A percentile compares a stretch with the other conserved stretches of the same genome.
Conservation (phyloP, 2,888 invertebrate species). For the Calephelis perditalis region DNA sequence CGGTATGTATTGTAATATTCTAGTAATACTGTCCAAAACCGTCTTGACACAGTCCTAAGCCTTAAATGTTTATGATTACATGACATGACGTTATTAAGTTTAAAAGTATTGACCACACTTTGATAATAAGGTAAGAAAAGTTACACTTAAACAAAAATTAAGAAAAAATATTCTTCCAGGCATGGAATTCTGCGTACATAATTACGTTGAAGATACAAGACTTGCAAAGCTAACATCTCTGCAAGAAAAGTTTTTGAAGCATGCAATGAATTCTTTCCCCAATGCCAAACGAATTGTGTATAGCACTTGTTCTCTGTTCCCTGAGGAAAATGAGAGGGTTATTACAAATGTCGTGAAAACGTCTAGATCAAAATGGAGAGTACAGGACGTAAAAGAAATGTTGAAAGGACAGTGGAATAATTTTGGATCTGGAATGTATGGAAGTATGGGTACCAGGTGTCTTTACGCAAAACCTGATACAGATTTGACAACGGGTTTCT, state of each 20-base stretch:
- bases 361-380: slow-evolving; percentile 76
- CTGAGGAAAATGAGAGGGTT: slow-evolving; percentile 96
- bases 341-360: slow-evolving; percentile 83
- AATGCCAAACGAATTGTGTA: slow-evolving; percentile 92
- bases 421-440: slow-evolving; percentile 81
- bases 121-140: too few relatives aligned
- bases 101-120: too few relatives aligned
- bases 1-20: too few relatives aligned
- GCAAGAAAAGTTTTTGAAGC: slow-evolving; percentile 89
- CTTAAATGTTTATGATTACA: too few relatives aligned
- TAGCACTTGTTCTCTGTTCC: slow-evolving; percentile 95
- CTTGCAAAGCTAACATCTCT: slow-evolving; percentile 84
- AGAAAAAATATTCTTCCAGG: slow-evolving; percentile 36
- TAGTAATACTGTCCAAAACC: too few relatives aligned
- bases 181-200: slow-evolving; percentile 64
- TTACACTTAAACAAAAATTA: too few relatives aligned
- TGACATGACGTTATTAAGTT: too few relatives aligned
- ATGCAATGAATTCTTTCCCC: slow-evolving; percentile 91
- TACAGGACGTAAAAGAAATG: slow-evolving; percentile 79
- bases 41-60: too few relatives aligned
- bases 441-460: slow-evolving; percentile 84
- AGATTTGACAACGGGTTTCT: slow-evolving; percentile 95
- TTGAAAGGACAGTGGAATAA: slow-evolving; percentile 83
- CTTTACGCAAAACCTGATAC: slow-evolving; percentile 86
- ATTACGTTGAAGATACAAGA: slow-evolving; percentile 69